These are phyloP conservation scores for Peromyscus nudipes DNA, from an alignment of 2,797 vertebrate genomes.

Conservation along the genomic window DNA sequence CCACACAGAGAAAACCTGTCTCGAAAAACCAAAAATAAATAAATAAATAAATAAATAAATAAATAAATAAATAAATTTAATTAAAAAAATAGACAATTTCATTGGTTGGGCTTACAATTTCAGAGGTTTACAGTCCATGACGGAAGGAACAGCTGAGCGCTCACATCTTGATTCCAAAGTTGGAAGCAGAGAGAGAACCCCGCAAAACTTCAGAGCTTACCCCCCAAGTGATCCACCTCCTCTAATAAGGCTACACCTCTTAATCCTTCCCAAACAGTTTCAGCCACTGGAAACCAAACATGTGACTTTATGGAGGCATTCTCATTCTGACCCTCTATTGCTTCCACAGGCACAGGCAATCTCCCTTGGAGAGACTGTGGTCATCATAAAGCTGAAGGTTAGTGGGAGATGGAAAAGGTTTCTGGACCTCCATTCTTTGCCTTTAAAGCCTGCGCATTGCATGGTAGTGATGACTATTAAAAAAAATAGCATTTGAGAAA, in stretches of 20 bases:
- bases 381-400: background rate
- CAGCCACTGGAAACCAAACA: background rate
- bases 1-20: no score
- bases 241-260: background rate
- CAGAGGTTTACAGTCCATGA: background rate
- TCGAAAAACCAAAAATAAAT: background rate
- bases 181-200: background rate
- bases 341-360: background rate
- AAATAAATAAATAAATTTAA: background rate
- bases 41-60: background rate
- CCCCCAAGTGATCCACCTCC: background rate
- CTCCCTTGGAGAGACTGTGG: background rate
- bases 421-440: background rate
- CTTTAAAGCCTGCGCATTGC: background rate
- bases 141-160: background rate
- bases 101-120: background rate
- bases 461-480: background rate
- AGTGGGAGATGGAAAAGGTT: rapidly evolving
- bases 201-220: background rate
- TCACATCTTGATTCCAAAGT: background rate
- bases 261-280: background rate
- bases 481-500: background rate
- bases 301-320: background rate
- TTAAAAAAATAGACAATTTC: no score
- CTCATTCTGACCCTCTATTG: background rate